Evolutionary conservation across 2,113 vertebrate genomes (phyloP), one percentile per base, ranked within the genome.

Genomic region (Anguilla japonica): DNA sequence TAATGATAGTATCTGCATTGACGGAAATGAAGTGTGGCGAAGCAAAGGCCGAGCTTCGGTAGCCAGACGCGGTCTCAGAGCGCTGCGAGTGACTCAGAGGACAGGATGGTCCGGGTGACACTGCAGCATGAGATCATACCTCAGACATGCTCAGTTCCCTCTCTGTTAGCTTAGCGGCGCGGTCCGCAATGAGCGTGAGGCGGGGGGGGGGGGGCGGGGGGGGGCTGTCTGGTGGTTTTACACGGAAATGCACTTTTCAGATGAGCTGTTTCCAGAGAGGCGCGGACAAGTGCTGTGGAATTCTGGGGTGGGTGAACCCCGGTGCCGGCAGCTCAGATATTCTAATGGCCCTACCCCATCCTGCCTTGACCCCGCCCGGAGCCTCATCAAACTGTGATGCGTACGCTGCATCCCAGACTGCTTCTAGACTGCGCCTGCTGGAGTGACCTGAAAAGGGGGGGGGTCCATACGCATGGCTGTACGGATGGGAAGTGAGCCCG

Each of bases 221-320:
- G 22, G 41, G 41, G 20, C 60, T 71, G 79, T 5, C 53, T n/a
- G 8, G 8, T 20, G 13, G 20, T 85, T 84, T 85, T 53, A 50
- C 84, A 85, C 18, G 43, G 67, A 85, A 85, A 85, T 75, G 71
- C 84, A 85, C 84, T 85, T 85, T 85, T 79, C 63, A 46, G 46
- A 83, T n/a, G 11, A 85, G 84, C 71, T 79, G 83, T 60, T 78
- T 29, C 29, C 40, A 18, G 75, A 85, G 9, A 79, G 26, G 41
- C 50, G 67, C 5, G 14, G 20, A 85, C 43, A 39, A 22, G 60
- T 43, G 18, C n/a, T n/a, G 46, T n/a, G 2, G 63, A 75, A 75
- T 34, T 67, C 20, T 67, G 3, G 40, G 60, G 41, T 5, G 41
- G 22, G 75, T 79, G 71, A 53, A 20, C 41, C 41, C 60, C 22